Percentiles rank a stretch among this genome's conserved stretches.
These are phyloP conservation scores for Pinctada fucata DNA, from an alignment of 2,888 invertebrate genomes.

Conservation along the genomic window DNA sequence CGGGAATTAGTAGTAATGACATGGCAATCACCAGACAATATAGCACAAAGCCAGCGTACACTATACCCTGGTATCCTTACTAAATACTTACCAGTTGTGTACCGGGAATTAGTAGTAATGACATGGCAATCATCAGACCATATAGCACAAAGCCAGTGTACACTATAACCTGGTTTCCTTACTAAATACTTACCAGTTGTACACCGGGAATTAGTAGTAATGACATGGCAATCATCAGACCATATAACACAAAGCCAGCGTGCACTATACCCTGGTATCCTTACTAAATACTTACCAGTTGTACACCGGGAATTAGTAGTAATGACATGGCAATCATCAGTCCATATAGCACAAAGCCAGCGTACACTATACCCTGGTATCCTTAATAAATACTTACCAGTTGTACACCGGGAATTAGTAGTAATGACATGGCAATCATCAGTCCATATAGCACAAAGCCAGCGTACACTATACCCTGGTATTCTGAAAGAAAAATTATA, in stretches of 20 bases:
- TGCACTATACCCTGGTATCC: slow-evolving; percentile 66
- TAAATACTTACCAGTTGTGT: slow-evolving; percentile 61
- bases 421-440: slow-evolving; percentile 64
- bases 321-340: slow-evolving; percentile 66
- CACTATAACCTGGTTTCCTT: slow-evolving; percentile 65
- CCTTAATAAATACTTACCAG: slow-evolving; percentile 58
- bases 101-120: slow-evolving; percentile 66
- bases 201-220: slow-evolving; percentile 66
- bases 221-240: slow-evolving; percentile 64
- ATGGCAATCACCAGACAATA: not conserved
- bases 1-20: not conserved
- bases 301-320: slow-evolving; percentile 65
- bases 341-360: slow-evolving; percentile 65
- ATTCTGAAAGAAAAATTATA: slow-evolving; percentile 51
- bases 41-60: no score
- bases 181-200: slow-evolving; percentile 58
- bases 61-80: no score
- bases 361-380: slow-evolving; percentile 65
- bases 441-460: slow-evolving; percentile 66
- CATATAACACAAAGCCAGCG: slow-evolving; percentile 65
- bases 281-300: slow-evolving; percentile 58
- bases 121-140: slow-evolving; percentile 64
- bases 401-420: slow-evolving; percentile 67
- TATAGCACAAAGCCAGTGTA: slow-evolving; percentile 67
- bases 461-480: slow-evolving; percentile 65